Base-by-base conservation (phyloP, 2,113 vertebrate genomes). In the Sinocyclocheilus anophthalmus region DNA sequence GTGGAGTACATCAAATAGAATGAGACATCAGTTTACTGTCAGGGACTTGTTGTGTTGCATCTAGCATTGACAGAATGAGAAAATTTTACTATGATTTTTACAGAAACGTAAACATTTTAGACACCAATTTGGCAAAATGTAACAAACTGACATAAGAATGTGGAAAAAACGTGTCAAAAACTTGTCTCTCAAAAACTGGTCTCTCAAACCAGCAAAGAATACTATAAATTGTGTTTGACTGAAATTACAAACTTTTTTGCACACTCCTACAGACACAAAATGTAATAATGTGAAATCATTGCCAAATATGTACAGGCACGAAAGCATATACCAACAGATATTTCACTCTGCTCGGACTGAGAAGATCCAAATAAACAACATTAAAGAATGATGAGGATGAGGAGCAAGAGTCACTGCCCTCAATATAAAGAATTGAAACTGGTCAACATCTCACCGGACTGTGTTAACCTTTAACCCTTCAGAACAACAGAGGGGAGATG, bases 351-450 rank as follows among this genome's bases (percentile, higher is more conserved):
- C 50, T 73, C 9, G 0, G 81, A 73, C 69, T 73, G 18, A 55
- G 8, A 84, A 57, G 4, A 5, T 59, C 50, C 69, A 84, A 14
- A 73, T 84, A 73, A 42, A 50, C 6, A 57, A 1, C 22, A 73
- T 39, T 73, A 59, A 73, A 84, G 8, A 84, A 84, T 39, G 50
- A 73, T 73, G 63, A 50, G 61, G 80, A 69, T 30, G 16, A 57
- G 65, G 37, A 42, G 11, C 4, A 73, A 59, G 22, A 24, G 69
- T 18, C 12, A 22, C 81, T 73, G 81, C 8, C 69, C 33, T 73
- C 22, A 84, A 59, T 73, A 72, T 69, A 82, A 82, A 13, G 45
- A 69, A 67, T 33, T 82, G 30, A 39, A 83, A 73, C 26, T n/a
- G 45, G 81, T 73, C 33, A 83, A 1, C 22, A 1, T 83, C 0